Evolutionary conservation across 2,888 invertebrate genomes (phyloP).

Genomic region (Heliconius sara): DNA sequence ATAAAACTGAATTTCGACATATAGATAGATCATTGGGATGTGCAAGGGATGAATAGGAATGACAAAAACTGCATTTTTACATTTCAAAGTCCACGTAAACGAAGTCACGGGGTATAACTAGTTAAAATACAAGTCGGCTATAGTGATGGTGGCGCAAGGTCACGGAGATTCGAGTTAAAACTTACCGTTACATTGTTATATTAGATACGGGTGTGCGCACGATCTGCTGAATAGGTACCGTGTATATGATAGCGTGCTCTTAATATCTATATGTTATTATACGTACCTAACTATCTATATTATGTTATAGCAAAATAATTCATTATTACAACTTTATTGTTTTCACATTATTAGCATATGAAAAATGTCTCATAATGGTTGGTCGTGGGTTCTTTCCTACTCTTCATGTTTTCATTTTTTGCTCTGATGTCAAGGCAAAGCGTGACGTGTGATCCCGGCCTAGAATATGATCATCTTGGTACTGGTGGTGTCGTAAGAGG

Average conservation of each 20-base stretch:
- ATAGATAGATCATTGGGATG: too few relatives aligned
- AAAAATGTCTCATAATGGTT: too few relatives aligned
- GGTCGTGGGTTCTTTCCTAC: too few relatives aligned
- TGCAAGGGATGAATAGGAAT: too few relatives aligned
- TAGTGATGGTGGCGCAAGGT: slow-evolving; percentile 39
- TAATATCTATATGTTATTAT: slow-evolving; percentile 5
- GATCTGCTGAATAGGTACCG: slow-evolving; percentile 10
- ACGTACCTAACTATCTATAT: background rate
- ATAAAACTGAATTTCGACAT: too few relatives aligned
- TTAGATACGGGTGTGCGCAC: slow-evolving; percentile 28
- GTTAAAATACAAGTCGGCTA: background rate
- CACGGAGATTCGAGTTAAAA: slow-evolving; percentile 37
- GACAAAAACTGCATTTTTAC: too few relatives aligned
- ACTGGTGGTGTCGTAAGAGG: too few relatives aligned
- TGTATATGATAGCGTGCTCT: slow-evolving; percentile 13
- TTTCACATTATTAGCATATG: background rate
- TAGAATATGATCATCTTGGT: too few relatives aligned
- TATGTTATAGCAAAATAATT: background rate
- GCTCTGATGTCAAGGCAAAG: too few relatives aligned
- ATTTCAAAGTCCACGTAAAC: background rate
- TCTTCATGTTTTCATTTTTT: too few relatives aligned
- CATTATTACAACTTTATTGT: background rate
- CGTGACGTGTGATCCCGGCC: too few relatives aligned
- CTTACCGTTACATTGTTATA: slow-evolving; percentile 23
- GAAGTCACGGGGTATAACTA: background rate